These are phyloP conservation scores for Hypsibius dujardini DNA, from an alignment of 1,140 invertebrate genomes.

Conservation along the genomic window DNA sequence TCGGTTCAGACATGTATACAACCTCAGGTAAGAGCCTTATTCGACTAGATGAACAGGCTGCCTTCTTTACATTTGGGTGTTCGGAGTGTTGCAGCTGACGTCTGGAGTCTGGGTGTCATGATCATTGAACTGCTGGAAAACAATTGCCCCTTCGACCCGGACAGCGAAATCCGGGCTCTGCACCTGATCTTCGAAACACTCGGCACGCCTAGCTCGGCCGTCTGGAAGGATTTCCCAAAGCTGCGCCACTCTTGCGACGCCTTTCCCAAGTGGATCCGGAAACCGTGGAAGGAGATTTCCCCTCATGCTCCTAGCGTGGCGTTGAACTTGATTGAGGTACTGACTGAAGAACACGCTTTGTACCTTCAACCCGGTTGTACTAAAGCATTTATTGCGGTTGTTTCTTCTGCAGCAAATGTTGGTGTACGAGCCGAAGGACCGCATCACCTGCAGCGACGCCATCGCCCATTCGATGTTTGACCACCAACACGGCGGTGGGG, in stretches of 20 bases:
- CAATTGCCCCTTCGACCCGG: neutral
- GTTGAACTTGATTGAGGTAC: neutral
- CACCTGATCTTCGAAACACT: conserved; percentile 9
- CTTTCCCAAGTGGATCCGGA: conserved; percentile 4
- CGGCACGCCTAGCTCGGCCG: neutral
- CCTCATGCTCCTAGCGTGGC: neutral
- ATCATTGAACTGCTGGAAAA: conserved; percentile 6
- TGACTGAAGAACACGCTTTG: neutral
- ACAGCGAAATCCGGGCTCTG: conserved; percentile 10
- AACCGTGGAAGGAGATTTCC: neutral
- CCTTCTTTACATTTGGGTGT: conserved; percentile 20
- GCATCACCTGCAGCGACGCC: neutral
- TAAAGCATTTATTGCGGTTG: neutral
- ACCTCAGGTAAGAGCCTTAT: neutral
- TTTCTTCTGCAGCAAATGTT: conserved; percentile 4
- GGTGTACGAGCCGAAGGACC: neutral
- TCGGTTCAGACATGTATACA: neutral
- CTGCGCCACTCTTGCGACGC: neutral
- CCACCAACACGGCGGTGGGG: neutral
- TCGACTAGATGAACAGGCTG: too few species aligned
- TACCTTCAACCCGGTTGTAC: neutral
- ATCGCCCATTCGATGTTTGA: neutral
- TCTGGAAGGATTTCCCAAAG: neutral
- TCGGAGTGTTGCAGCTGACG: neutral
- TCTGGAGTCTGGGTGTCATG: conserved; percentile 12